phyloP scores from a whole-genome alignment of 2,113 vertebrate species.

The Geococcyx californianus region DNA sequence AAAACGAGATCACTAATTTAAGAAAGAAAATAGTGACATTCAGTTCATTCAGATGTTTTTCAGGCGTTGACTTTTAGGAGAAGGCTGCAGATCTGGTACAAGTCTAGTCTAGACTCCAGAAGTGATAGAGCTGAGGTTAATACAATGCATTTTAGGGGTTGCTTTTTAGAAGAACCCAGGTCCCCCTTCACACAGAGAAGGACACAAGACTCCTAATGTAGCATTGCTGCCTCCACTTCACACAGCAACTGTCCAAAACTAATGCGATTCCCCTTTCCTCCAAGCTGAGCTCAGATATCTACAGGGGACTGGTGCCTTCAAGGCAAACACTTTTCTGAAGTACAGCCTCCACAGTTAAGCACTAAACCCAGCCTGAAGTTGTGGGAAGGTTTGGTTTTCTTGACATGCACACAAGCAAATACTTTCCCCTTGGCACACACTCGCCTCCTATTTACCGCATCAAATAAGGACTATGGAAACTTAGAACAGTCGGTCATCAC shows the following conservation, averaged over 20 bases:
- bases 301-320: background rate
- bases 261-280: background rate
- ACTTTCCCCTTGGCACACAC: background rate
- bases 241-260: background rate
- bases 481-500: background rate
- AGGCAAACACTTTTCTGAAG: background rate
- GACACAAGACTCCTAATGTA: fast-evolving
- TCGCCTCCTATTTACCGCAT: background rate
- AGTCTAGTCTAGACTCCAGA: background rate
- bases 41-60: background rate
- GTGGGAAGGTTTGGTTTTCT: background rate
- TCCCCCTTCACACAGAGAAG: background rate
- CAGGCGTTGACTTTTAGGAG: background rate
- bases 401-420: background rate
- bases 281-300: background rate
- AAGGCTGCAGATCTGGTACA: background rate
- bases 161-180: background rate
- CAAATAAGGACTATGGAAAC: background rate
- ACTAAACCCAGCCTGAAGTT: background rate
- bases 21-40: background rate
- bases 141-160: background rate
- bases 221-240: background rate
- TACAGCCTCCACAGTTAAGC: background rate
- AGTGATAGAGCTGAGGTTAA: fast-evolving
- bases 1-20: background rate